Conservation (phyloP, 2,797 vertebrate genomes). For the Australoheros facetus region DNA sequence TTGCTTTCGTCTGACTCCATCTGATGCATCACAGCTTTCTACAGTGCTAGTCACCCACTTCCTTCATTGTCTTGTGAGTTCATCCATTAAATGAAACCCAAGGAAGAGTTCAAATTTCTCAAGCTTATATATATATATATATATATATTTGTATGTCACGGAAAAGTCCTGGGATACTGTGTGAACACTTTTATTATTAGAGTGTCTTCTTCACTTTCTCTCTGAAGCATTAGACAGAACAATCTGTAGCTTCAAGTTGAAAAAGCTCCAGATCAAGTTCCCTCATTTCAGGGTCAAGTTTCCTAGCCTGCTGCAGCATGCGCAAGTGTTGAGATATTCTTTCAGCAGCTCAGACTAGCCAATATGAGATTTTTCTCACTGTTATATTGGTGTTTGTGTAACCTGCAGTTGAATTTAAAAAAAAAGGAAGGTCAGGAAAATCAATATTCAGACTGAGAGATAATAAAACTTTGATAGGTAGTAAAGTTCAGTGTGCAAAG, state of each 20-base stretch:
- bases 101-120: background rate
- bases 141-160: background rate
- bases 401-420: background rate
- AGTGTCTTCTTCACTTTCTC: constrained; percentile 28
- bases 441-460: background rate
- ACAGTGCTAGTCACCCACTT: background rate
- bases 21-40: background rate
- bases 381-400: background rate
- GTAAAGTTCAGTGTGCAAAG: background rate
- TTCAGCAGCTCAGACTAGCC: constrained; percentile 49
- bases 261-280: constrained; percentile 59
- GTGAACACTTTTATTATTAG: background rate
- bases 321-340: constrained; percentile 23
- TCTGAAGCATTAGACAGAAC: constrained; percentile 51
- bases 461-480: background rate
- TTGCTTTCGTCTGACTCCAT: background rate
- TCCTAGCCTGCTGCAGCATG: constrained; percentile 35
- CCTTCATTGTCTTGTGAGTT: background rate
- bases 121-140: background rate
- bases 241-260: constrained; percentile 68
- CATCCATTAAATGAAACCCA: background rate
- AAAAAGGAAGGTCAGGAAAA: background rate
- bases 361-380: constrained; percentile 39
- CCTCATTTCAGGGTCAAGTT: constrained; percentile 54
- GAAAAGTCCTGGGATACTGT: background rate